phyloP scores from a whole-genome alignment of 2,888 invertebrate genomes.

The Drosophila peninsularis region DNA sequence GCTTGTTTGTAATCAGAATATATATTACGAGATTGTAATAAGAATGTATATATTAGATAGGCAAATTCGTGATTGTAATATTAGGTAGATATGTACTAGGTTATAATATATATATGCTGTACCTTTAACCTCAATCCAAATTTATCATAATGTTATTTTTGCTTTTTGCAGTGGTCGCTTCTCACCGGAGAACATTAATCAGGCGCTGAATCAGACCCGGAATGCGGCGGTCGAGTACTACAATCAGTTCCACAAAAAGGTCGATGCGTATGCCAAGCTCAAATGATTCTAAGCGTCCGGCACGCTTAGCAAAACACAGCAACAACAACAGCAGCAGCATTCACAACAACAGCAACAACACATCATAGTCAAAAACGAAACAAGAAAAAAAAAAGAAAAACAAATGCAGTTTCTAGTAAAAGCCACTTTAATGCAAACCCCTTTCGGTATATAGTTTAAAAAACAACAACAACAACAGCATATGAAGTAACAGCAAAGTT shows the following conservation, averaged over 20 bases:
- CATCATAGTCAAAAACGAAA: slow-evolving; percentile 62
- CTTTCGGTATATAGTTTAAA: slow-evolving; percentile 47
- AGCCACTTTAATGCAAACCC: slow-evolving; percentile 35
- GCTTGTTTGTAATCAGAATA: neutral
- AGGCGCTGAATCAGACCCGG: slow-evolving; percentile 89
- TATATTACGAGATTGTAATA: neutral
- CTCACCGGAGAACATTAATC: slow-evolving; percentile 91
- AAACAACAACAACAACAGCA: neutral
- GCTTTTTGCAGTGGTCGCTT: slow-evolving; percentile 88
- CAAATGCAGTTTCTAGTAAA: slow-evolving; percentile 21
- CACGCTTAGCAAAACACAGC: slow-evolving; percentile 51
- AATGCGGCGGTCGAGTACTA: slow-evolving; percentile 89
- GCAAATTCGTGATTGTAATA: neutral
- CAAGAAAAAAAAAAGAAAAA: neutral
- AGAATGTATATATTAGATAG: too few species aligned
- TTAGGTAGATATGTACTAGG: neutral
- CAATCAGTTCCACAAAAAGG: slow-evolving; percentile 92
- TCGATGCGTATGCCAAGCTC: slow-evolving; percentile 89
- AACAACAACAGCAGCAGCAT: slow-evolving; percentile 22
- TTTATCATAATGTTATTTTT: neutral
- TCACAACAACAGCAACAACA: slow-evolving; percentile 24
- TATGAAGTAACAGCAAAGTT: slow-evolving; percentile 23
- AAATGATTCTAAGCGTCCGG: slow-evolving; percentile 86
- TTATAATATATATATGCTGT: too few species aligned
- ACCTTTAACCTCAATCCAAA: neutral